Base-by-base conservation (phyloP, 2,888 invertebrate genomes). In the Aphelenchoides bicaudatus region DNA sequence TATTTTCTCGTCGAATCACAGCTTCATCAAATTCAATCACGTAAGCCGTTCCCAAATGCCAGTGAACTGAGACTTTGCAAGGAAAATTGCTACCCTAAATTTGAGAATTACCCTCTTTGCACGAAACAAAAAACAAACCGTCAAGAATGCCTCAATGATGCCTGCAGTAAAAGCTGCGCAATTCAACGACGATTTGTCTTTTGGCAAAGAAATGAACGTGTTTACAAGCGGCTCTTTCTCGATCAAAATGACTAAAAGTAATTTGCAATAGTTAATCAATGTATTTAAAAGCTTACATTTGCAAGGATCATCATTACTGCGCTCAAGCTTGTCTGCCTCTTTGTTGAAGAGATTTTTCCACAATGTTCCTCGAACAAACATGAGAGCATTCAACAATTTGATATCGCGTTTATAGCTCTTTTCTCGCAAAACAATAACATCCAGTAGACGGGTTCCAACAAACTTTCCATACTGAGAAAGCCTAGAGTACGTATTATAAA, bases 21-120 rank as follows among this genome's bases (percentile, higher is more conserved):
- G 70, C 59, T 52, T 75, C 68, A 16, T 79, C 75, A 54, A 61
- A 83, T 79, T 67, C 70, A 53, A 98, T 91, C 90, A 96, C 92
- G 80, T 94, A 98, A 0, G 96, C 94, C 6, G 96, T 96, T 38
- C 94, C 98, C 81, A 96, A 93, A 81, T 98, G 96, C 93, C 94
- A 96, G 80, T 96, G 94, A 0, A 94, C 93, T 0, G 93, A 89
- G 5, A 98, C 96, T 83, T 94, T 94, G 39, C 92, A 91, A 2
- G 93, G 88, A 59, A 76, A 76, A 53, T 76, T 78, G 54, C 70
- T 71, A 5, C 67, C 71, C 94, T 96, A n/a, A n/a, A n/a, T n/a
- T n/a, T n/a, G n/a, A 49, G 19, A 16, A 43, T 43, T 10, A 10
- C 16, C 8, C 16, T 37, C 21, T 16, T 16, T 56, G n/a, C 16